Percentiles rank a stretch among this genome's conserved stretches.
Evolutionary conservation across 2,797 vertebrate genomes (phyloP).

Genomic region (Pygocentrus nattereri): DNA sequence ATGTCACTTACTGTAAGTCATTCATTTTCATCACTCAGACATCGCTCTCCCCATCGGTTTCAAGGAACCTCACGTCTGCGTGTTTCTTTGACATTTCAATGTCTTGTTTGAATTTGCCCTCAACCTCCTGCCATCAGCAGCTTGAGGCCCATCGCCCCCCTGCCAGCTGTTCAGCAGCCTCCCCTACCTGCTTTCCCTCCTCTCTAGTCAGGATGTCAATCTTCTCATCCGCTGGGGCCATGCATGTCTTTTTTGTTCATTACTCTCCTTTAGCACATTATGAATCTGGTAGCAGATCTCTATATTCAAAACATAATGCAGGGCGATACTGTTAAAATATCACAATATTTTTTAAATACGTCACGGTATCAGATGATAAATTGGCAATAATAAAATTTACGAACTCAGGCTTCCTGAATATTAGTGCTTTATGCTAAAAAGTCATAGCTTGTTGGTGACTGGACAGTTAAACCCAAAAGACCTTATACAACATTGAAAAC

Average conservation of each 20-base stretch:
- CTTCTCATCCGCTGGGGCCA: slow-evolving; percentile 36
- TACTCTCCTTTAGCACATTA: slow-evolving; percentile 39
- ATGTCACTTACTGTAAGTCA: slow-evolving; percentile 53
- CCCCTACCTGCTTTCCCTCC: slow-evolving; percentile 48
- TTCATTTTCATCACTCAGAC: slow-evolving; percentile 51
- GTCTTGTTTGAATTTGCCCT: slow-evolving; percentile 56
- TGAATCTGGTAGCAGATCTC: slow-evolving; percentile 14
- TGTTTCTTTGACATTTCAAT: slow-evolving; percentile 56
- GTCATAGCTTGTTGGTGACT: not conserved
- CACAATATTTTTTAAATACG: not conserved
- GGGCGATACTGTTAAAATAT: not conserved
- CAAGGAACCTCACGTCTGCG: slow-evolving; percentile 18
- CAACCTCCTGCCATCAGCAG: slow-evolving; percentile 56
- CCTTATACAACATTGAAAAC: not conserved
- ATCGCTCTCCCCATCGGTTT: slow-evolving; percentile 28
- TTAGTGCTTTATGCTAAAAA: too few species aligned
- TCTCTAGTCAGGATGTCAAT: slow-evolving; percentile 49
- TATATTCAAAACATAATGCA: slow-evolving; percentile 2
- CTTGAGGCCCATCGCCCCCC: slow-evolving; percentile 50
- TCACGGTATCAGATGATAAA: not conserved
- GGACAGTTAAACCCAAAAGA: not conserved
- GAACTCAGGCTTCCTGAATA: too few species aligned
- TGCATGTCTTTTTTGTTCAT: slow-evolving; percentile 46
- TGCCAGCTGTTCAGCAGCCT: slow-evolving; percentile 45
- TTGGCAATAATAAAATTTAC: not conserved